A percentile compares a stretch with the other conserved stretches of the same genome.
These are phyloP conservation scores for Porites cylindrica DNA, from an alignment of 92 coral and sea anemone genomes.

Conservation along the genomic window DNA sequence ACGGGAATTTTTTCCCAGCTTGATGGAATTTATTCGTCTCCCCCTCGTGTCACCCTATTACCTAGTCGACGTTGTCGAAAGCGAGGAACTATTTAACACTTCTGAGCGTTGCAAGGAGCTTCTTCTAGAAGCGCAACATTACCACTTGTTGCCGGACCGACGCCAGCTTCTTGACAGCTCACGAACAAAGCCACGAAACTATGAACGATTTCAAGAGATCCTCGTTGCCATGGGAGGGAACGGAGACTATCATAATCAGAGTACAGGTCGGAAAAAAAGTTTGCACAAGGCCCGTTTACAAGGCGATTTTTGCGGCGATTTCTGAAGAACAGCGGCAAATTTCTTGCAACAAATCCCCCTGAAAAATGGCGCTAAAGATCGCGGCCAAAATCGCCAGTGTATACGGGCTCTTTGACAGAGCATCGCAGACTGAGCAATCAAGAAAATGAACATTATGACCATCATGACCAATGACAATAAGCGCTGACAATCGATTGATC, in stretches of 20 bases:
- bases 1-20: constrained; percentile 73
- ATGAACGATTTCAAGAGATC: constrained; percentile 95
- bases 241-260: constrained; percentile 91
- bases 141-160: constrained; percentile 98
- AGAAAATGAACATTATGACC: too few species aligned
- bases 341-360: too few species aligned
- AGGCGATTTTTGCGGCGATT: too few species aligned
- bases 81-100: constrained; percentile 84
- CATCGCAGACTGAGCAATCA: too few species aligned
- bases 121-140: constrained; percentile 96
- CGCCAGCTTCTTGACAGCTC: constrained; percentile 84
- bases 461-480: too few species aligned
- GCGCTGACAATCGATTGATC: too few species aligned
- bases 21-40: constrained; percentile 87
- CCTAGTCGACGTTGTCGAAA: constrained; percentile 94
- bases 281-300: background rate
- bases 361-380: too few species aligned
- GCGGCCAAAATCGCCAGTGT: too few species aligned
- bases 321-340: too few species aligned
- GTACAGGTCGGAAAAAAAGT: constrained; percentile 75
- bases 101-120: constrained; percentile 87
- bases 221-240: constrained; percentile 96
- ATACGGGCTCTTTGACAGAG: too few species aligned
- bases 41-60: constrained; percentile 97
- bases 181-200: constrained; percentile 94